Percentiles rank a stretch among this genome's conserved stretches.
phyloP scores from a whole-genome alignment of 2,888 invertebrate genomes.

The Patella ulyssiponensis region DNA sequence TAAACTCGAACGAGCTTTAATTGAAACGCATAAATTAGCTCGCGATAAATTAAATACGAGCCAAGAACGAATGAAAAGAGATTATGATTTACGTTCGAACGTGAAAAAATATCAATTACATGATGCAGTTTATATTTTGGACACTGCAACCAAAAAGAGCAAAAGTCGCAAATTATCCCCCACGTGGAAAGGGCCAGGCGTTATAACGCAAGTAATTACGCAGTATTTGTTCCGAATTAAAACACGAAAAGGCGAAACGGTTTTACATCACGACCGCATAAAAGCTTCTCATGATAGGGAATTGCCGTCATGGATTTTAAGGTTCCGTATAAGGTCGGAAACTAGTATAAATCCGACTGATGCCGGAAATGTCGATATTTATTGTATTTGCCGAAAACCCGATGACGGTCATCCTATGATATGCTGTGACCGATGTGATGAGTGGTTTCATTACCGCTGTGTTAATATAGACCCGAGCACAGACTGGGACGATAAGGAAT shows the following conservation, averaged over 20 bases:
- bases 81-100: not conserved
- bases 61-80: conserved; percentile 4
- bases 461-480: no score
- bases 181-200: conserved; percentile 32
- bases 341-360: no score
- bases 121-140: not conserved
- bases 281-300: conserved; percentile 22
- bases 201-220: conserved; percentile 23
- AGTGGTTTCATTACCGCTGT: no score
- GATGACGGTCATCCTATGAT: no score
- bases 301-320: conserved; percentile 25
- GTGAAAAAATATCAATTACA: not conserved
- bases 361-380: no score
- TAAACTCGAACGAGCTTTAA: not conserved
- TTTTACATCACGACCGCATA: conserved; percentile 30
- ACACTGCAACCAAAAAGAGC: conserved; percentile 18
- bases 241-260: not conserved
- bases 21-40: conserved; percentile 7
- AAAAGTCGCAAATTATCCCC: conserved; percentile 27
- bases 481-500: no score
- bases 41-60: conserved; percentile 1
- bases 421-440: no score
- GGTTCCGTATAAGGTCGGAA: not conserved
- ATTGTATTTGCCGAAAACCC: no score
- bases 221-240: conserved; percentile 27